Conservation (phyloP, 2,888 invertebrate species). For the Thymelicus sylvestris region DNA sequence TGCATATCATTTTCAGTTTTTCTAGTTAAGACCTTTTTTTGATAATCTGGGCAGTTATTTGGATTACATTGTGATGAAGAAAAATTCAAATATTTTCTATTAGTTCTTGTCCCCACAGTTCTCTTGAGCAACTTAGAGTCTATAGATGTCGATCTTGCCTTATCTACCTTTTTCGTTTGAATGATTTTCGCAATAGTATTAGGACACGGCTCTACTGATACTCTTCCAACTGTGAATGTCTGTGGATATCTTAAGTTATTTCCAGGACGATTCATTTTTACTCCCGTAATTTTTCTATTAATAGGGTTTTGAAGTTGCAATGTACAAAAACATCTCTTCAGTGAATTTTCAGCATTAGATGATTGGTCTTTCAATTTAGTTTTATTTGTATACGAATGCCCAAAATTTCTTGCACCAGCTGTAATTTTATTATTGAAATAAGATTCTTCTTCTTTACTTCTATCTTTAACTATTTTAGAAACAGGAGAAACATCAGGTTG, state of each 20-base stretch:
- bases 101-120: constrained; percentile 35
- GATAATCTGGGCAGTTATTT: constrained; percentile 20
- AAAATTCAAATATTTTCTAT: constrained; percentile 32
- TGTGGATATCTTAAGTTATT: constrained; percentile 34
- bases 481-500: constrained; percentile 25
- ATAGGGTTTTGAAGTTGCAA: constrained; percentile 47
- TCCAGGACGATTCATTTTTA: neutral
- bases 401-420: constrained; percentile 8
- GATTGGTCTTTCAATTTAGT: constrained; percentile 44
- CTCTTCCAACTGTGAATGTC: constrained; percentile 43
- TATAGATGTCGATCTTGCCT: constrained; percentile 21
- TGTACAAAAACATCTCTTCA: constrained; percentile 59
- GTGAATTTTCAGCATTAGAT: constrained; percentile 44
- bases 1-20: constrained; percentile 35
- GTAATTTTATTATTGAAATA: constrained; percentile 29
- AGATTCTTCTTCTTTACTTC: constrained; percentile 25
- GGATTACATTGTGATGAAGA: constrained; percentile 14
- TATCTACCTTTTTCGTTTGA: constrained; percentile 28
- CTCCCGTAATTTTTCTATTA: constrained; percentile 20
- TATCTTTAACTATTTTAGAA: constrained; percentile 5
- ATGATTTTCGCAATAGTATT: neutral
- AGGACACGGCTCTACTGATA: constrained; percentile 31
- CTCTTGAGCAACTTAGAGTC: constrained; percentile 19
- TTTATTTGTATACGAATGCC: constrained; percentile 31
- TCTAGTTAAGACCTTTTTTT: constrained; percentile 7